Conservation (phyloP, 2,888 invertebrate species). For the Cerceris ruficornis region DNA sequence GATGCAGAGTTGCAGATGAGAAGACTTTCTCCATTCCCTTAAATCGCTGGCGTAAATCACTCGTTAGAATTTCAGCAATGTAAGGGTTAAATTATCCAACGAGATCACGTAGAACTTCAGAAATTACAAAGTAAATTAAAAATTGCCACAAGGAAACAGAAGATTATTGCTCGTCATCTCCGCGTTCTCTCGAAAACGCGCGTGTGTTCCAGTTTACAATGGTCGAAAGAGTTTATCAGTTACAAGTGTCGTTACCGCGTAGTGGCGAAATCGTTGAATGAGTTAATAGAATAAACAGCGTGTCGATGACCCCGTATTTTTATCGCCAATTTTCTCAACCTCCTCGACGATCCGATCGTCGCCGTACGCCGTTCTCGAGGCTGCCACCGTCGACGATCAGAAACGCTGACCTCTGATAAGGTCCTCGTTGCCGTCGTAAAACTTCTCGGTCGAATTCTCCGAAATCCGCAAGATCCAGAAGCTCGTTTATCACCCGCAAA, state of each 20-base stretch:
- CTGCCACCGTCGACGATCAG: slow-evolving; percentile 10
- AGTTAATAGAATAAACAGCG: slow-evolving; percentile 34
- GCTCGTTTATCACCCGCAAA: no score
- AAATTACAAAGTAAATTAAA: no score
- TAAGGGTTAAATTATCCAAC: no score
- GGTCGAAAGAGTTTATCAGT: slow-evolving; percentile 26
- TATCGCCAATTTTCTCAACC: slow-evolving; percentile 49
- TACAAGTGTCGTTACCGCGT: slow-evolving; percentile 8
- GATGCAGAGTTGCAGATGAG: no score
- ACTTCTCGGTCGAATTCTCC: slow-evolving; percentile 31
- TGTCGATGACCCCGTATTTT: slow-evolving; percentile 51
- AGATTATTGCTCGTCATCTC: background rate
- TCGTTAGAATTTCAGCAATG: no score
- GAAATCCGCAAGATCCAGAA: slow-evolving; percentile 25
- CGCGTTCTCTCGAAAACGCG: background rate
- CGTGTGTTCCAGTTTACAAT: slow-evolving; percentile 41
- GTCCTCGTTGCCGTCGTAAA: background rate
- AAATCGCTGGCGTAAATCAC: no score
- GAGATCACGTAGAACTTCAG: no score
- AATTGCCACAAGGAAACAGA: no score
- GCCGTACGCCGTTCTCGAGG: background rate
- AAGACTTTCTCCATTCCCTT: no score
- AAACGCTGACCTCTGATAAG: slow-evolving; percentile 39
- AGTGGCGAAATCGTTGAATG: slow-evolving; percentile 35
- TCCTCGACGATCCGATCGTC: background rate